Evolutionary conservation across 2,113 vertebrate species (phyloP), one percentile per base, ranked within the genome.

Genomic region (Coreoperca whiteheadi): DNA sequence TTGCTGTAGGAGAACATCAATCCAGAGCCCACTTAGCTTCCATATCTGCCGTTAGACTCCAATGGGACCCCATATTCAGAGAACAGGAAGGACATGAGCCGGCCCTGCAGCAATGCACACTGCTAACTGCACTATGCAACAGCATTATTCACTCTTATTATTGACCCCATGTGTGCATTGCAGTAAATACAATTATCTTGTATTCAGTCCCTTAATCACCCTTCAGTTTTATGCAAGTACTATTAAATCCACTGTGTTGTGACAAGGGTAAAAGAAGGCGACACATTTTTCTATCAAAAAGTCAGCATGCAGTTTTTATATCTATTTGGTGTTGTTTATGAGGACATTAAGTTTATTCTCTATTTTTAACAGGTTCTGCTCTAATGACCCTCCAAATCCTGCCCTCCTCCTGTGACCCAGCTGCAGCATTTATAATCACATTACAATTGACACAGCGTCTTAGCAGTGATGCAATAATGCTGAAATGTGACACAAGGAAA

Each of bases 1-100:
- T 89, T 89, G 74, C 85, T 75, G 77, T 82, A 61, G 82, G 86
- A 87, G 79, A 91, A 84, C 91, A 93, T 93, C 91, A 93, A 91
- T 91, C 87, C 87, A 81, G 57, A 87, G 79, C 81, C 89, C 88
- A 88, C 87, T 92, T 80, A 91, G 86, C 85, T 90, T 87, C 85
- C 88, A 89, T 86, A 34, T 20, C 89, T 85, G 83, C 71, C 83
- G 77, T 77, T 61, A 74, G 41, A 87, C 76, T 88, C 79, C 84
- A 79, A 81, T 21, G 77, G 79, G 86, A 91, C 74, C 65, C 72
- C 48, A 12, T 50, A 69, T 66, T 54, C 30, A 63, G 64, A 83
- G 76, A 81, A 82, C 53, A 63, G 60, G 81, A 83, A 88, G 80
- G 88, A 78, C 85, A 84, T 20, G 77, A 66, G 75, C n/a, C 20